Evolutionary conservation across 37 sponge, comb jelly and placozoan genomes (phyloP).

Genomic region (Geodia barretti): DNA sequence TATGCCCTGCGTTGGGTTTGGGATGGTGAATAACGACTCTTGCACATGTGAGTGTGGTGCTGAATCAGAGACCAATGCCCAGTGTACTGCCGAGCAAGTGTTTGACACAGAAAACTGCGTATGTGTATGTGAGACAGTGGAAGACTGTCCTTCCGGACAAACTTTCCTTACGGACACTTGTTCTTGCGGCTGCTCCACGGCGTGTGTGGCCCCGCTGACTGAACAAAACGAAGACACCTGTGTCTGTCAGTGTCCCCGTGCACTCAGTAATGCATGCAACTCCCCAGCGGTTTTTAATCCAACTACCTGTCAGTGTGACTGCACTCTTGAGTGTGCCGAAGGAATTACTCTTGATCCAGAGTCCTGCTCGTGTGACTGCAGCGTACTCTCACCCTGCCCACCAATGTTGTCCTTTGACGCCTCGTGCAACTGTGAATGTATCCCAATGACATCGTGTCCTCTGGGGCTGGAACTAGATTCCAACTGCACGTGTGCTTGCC

Average conservation of each 20-base stretch:
- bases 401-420: not conserved
- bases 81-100: not conserved
- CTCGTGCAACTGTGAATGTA: constrained; percentile 18
- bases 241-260: constrained; percentile 24
- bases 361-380: constrained; percentile 13
- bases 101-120: not conserved
- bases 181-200: not conserved
- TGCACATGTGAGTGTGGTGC: not conserved
- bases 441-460: constrained; percentile 2
- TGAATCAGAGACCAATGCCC: not conserved
- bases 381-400: not conserved
- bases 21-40: not conserved
- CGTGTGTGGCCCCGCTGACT: not conserved
- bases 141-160: not conserved
- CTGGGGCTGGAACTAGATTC: constrained; percentile 1
- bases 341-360: not conserved
- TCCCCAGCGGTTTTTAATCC: constrained; percentile 1
- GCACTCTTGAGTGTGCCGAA: not conserved
- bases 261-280: not conserved
- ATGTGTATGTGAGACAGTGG: not conserved
- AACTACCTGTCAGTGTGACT: not conserved
- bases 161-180: not conserved
- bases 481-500: not conserved
- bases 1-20: constrained; percentile 7
- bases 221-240: constrained; percentile 6